Base-by-base conservation (phyloP, 2,888 invertebrate species). In the Deilephila elpenor region DNA sequence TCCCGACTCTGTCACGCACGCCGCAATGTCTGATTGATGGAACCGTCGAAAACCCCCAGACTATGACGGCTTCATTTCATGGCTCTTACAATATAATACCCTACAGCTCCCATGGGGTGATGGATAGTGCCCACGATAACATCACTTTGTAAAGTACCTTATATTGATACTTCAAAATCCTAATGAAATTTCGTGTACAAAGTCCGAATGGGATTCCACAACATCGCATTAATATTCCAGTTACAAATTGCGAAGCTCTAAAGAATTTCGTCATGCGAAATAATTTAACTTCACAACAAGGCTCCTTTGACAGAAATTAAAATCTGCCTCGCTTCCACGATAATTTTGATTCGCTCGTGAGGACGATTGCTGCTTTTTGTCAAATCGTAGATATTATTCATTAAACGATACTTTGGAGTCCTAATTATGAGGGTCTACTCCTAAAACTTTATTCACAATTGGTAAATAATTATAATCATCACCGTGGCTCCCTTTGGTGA, bases 401-500 rank as follows among this genome's bases (percentile, higher is more conserved):
- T 93, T 90, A 90, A 92, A 91, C 87, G 91, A 91, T 91, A 91
- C 91, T 91, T 88, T 91, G 88, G 89, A 84, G 86, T 88, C 84
- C 89, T 91, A 92, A 93, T 93, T 92, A 92, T 87, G 82, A 80
- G 78, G 86, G 86, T 85, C 84, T 87, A 80, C 83, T 87, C 80
- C 83, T 81, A 82, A 88, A 93, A 93, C 90, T 92, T 92, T 88
- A 84, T 83, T 89, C 88, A 88, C 91, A 94, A 94, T 94, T 90
- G 94, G 89, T 91, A 93, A 94, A 94, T 94, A 93, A 94, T 94
- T 94, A 93, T 92, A 93, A 94, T 94, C 89, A 93, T 94, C 91
- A 86, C 89, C 82, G 87, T 84, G 87, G 85, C 82, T 89, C 90
- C 91, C 89, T 91, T 89, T 91, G 90, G 91, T 87, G 89, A 89